Percentiles rank a stretch among this genome's conserved stretches.
Conservation (phyloP, 2,113 vertebrate species). For the Eclectus roratus region DNA sequence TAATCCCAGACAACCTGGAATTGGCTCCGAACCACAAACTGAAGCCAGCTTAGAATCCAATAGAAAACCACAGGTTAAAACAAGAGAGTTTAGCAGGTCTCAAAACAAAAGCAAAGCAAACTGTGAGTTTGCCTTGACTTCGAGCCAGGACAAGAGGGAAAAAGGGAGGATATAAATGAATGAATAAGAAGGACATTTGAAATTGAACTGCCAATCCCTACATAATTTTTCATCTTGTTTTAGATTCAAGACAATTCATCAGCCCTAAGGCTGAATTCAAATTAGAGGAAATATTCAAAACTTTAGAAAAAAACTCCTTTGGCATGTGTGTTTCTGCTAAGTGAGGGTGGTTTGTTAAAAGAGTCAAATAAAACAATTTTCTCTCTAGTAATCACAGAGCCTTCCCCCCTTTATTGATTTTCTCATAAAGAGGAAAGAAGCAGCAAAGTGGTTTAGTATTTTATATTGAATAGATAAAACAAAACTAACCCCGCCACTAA, state of each 20-base stretch:
- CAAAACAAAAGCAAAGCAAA: neutral
- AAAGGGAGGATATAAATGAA: neutral
- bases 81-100: neutral
- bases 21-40: neutral
- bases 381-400: neutral
- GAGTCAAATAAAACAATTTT: neutral
- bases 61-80: neutral
- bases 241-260: neutral
- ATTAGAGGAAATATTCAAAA: neutral
- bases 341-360: neutral
- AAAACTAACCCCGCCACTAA: neutral
- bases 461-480: neutral
- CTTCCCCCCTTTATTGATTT: neutral
- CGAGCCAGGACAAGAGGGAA: neutral
- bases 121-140: neutral
- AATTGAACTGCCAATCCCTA: neutral
- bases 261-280: neutral
- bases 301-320: neutral
- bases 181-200: neutral
- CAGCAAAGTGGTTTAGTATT: neutral
- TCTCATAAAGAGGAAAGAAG: neutral
- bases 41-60: neutral
- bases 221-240: neutral
- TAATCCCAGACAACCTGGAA: neutral
- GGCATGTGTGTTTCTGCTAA: neutral